Evolutionary conservation across 2,797 vertebrate species (phyloP), one percentile per base, ranked within the genome.

Genomic region (Arnoldichthys spilopterus): DNA sequence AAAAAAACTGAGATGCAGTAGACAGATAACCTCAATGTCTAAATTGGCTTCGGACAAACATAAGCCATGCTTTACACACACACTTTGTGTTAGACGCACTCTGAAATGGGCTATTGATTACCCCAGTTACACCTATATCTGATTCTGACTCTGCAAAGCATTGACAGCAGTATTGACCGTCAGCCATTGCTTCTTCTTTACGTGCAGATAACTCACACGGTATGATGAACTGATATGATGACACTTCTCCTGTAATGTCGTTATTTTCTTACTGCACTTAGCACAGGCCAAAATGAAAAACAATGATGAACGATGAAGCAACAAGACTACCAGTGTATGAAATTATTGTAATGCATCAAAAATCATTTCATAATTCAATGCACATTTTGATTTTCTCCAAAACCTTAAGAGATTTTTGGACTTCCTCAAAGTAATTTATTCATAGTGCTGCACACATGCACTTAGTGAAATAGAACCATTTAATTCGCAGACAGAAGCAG

Each of bases 381-480:
- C 30, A 12, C 51, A 32, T 74, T 78, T 80, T 72, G 24, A 45
- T 72, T 45, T 76, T n/a, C 64, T 32, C 18, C 71, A 66, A 56
- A 75, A 70, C 40, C 69, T 73, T 61, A 73, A 61, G 69, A 62
- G 72, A 62, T 43, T 82, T 77, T 26, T 70, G 45, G 40, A 66
- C 45, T 51, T 43, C 26, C 70, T 43, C 16, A 51, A 53, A 73
- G 34, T 67, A 78, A 81, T 78, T 78, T 71, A 84, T 81, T 86
- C 73, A 71, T 63, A 74, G 79, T 58, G 53, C 24, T 69, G 43
- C 43, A 84, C 77, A 78, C 73, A 81, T 49, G 73, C 74, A 83
- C 63, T 82, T 78, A 74, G 47, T 64, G 72, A 78, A 86, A 80
- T 72, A 78, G 71, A 85, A 71, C 74, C 47, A 16, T 78, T 82